phyloP scores from a whole-genome alignment of 2,888 invertebrate genomes.

The Orthonychiurus folsomi region DNA sequence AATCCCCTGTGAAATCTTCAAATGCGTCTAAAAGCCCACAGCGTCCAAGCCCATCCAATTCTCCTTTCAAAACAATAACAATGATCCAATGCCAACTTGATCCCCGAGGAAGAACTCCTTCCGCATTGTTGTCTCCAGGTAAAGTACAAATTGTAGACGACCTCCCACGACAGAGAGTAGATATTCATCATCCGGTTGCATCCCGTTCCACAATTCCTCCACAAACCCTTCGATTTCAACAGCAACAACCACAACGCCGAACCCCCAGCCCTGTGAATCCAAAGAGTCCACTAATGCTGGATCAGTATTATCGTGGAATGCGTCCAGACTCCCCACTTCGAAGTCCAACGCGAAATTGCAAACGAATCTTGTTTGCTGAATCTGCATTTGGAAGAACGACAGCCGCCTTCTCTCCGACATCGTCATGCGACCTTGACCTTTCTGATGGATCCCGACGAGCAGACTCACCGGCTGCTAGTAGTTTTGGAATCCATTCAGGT shows the following conservation, averaged over 20 bases:
- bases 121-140: too few relatives aligned
- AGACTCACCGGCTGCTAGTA: not conserved
- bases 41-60: not conserved
- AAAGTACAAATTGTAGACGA: too few relatives aligned
- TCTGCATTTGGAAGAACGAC: not conserved
- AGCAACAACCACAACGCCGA: not conserved
- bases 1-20: too few relatives aligned
- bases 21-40: too few relatives aligned
- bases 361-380: not conserved
- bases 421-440: not conserved
- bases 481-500: not conserved
- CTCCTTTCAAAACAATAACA: not conserved
- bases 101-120: too few relatives aligned
- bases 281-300: not conserved
- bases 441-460: not conserved
- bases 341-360: not conserved
- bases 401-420: not conserved
- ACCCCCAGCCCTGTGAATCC: not conserved
- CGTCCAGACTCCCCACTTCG: not conserved
- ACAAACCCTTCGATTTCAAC: not conserved
- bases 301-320: not conserved
- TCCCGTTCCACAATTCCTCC: not conserved
- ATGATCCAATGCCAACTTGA: not conserved
- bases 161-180: too few relatives aligned
- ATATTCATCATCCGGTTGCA: not conserved